Conservation (phyloP, 2,888 invertebrate species). For the Caenorhabditis japonica region DNA sequence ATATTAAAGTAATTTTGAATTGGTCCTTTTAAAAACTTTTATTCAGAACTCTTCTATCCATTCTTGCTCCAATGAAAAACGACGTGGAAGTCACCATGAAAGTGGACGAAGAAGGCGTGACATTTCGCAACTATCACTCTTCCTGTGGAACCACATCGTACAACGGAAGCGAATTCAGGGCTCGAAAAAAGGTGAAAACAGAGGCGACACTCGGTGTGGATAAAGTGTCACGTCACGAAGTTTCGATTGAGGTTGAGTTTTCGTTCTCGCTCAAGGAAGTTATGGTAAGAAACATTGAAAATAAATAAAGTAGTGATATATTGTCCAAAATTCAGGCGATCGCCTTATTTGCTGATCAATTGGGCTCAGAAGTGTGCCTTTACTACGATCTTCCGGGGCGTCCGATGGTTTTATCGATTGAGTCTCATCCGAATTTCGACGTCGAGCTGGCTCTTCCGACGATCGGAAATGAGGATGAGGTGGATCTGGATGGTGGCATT, state of each 20-base stretch:
- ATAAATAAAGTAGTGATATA: neutral
- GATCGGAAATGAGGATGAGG: constrained; percentile 36
- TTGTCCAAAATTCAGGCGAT: constrained; percentile 14
- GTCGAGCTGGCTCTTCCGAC: constrained; percentile 44
- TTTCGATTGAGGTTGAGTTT: constrained; percentile 25
- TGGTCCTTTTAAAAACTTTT: no score
- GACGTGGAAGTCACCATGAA: constrained; percentile 46
- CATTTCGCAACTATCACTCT: constrained; percentile 40
- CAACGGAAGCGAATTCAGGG: constrained; percentile 10
- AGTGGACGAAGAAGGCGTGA: constrained; percentile 13
- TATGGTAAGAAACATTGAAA: constrained; percentile 6
- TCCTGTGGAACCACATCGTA: constrained; percentile 9
- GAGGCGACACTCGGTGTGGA: constrained; percentile 37
- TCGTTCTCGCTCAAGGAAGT: constrained; percentile 43
- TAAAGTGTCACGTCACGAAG: constrained; percentile 29
- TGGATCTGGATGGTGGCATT: constrained; percentile 45
- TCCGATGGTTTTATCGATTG: constrained; percentile 40
- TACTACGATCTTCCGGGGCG: constrained; percentile 47
- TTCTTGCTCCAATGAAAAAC: constrained; percentile 40
- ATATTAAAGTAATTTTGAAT: no score
- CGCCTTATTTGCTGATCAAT: constrained; percentile 43
- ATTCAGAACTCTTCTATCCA: constrained; percentile 35
- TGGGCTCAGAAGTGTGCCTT: constrained; percentile 32
- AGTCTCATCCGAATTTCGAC: constrained; percentile 42
- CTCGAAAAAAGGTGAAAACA: constrained; percentile 34